Evolutionary conservation across 2,888 invertebrate species (phyloP).

Genomic region (Cheilosia scutellata): DNA sequence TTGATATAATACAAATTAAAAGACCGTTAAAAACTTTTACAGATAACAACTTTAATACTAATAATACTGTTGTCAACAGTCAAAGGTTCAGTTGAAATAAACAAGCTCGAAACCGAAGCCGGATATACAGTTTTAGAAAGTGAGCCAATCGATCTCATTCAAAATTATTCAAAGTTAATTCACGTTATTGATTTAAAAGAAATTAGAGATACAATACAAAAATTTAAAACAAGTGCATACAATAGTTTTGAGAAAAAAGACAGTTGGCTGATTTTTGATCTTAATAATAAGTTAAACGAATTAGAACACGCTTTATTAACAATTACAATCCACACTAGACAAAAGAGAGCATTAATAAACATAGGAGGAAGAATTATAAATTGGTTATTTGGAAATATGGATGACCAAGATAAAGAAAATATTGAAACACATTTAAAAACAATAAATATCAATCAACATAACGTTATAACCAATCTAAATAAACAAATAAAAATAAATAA

Average conservation of each 20-base stretch:
- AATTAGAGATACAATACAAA: too few relatives aligned
- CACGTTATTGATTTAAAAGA: too few relatives aligned
- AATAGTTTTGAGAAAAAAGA: too few relatives aligned
- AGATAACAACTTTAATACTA: not conserved
- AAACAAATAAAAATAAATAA: slow-evolving; percentile 39
- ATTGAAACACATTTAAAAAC: slow-evolving; percentile 43
- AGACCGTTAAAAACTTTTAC: not conserved
- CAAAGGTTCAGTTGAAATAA: too few relatives aligned
- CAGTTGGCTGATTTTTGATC: too few relatives aligned
- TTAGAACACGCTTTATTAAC: too few relatives aligned
- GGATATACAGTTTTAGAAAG: too few relatives aligned
- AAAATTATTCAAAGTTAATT: too few relatives aligned
- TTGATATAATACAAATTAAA: slow-evolving; percentile 14
- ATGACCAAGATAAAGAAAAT: slow-evolving; percentile 49
- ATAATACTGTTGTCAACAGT: not conserved
- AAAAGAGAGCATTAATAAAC: slow-evolving; percentile 28
- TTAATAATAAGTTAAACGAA: too few relatives aligned
- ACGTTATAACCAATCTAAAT: slow-evolving; percentile 19
- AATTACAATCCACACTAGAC: not conserved
- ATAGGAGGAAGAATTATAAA: slow-evolving; percentile 39
- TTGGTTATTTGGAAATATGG: slow-evolving; percentile 56
- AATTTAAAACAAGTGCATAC: too few relatives aligned
- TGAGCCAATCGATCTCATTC: too few relatives aligned
- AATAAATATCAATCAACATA: slow-evolving; percentile 53
- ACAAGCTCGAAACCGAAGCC: too few relatives aligned